Conservation (phyloP, 2,888 invertebrate genomes). For the Phrixothrix hirtus region DNA sequence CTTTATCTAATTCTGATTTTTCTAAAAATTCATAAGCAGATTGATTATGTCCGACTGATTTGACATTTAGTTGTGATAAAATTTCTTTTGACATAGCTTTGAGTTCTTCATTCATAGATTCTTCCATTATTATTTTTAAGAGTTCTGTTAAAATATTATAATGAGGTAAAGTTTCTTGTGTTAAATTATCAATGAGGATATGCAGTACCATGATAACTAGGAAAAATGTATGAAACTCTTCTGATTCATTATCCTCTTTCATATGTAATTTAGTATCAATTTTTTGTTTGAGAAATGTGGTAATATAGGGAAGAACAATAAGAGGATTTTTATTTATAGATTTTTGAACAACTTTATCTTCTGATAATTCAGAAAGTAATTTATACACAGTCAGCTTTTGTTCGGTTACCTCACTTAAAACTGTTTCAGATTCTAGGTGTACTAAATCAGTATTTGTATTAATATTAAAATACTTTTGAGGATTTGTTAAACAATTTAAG, state of each 20-base stretch:
- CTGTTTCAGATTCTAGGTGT: conserved; percentile 53
- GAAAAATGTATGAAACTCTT: conserved; percentile 47
- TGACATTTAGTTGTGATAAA: conserved; percentile 25
- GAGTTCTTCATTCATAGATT: conserved; percentile 44
- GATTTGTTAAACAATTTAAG: conserved; percentile 47
- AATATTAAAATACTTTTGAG: conserved; percentile 43
- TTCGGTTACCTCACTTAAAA: conserved; percentile 45
- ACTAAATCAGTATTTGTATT: conserved; percentile 47
- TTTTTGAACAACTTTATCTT: conserved; percentile 55
- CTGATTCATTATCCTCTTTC: conserved; percentile 39
- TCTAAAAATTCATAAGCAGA: neutral
- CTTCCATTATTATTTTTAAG: conserved; percentile 39
- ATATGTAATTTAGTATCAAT: conserved; percentile 39
- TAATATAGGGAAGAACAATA: conserved; percentile 58
- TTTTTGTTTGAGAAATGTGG: conserved; percentile 52
- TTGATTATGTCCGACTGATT: too few relatives aligned
- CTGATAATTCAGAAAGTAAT: conserved; percentile 59
- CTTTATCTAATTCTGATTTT: conserved; percentile 62
- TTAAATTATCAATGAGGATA: conserved; percentile 36
- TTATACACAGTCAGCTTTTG: conserved; percentile 59
- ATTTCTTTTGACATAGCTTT: conserved; percentile 41
- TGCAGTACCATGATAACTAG: conserved; percentile 47
- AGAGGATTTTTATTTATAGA: conserved; percentile 56
- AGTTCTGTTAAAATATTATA: conserved; percentile 48
- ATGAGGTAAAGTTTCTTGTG: conserved; percentile 40